Percentiles rank a stretch among this genome's conserved stretches.
Evolutionary conservation across 1,140 invertebrate species (phyloP).

Genomic region (Phymorhynchus buccinoides): DNA sequence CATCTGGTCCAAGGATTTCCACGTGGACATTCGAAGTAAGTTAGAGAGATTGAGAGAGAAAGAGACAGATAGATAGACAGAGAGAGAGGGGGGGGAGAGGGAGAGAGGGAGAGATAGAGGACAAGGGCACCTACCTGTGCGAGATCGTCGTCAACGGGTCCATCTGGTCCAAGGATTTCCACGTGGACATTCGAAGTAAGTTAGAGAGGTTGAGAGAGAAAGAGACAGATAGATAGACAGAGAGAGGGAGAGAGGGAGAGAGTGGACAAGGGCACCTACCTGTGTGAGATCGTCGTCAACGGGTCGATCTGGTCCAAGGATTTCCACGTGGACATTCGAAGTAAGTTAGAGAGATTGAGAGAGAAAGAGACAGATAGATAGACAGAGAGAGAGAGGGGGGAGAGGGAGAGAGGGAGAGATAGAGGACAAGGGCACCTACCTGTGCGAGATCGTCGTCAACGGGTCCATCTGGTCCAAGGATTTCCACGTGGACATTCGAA

Average conservation of each 20-base stretch:
- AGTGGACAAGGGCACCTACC: conserved; percentile 46
- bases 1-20: conserved; percentile 40
- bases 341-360: too few relatives aligned
- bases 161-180: conserved; percentile 40
- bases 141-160: conserved; percentile 45
- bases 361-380: too few relatives aligned
- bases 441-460: conserved; percentile 47
- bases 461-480: conserved; percentile 38
- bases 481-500: conserved; percentile 45
- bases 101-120: too few relatives aligned
- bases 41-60: background rate
- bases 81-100: too few relatives aligned
- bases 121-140: conserved; percentile 47
- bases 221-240: too few relatives aligned
- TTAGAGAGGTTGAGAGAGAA: too few relatives aligned
- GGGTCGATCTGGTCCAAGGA: conserved; percentile 37
- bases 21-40: conserved; percentile 45
- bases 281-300: conserved; percentile 47
- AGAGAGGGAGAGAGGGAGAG: too few relatives aligned
- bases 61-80: background rate
- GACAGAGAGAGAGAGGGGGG: too few relatives aligned
- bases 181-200: conserved; percentile 45
- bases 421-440: conserved; percentile 47
- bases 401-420: too few relatives aligned
- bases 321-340: conserved; percentile 45